phyloP scores from a whole-genome alignment of 2,888 invertebrate genomes.

The Cremastobaeus sp. region DNA sequence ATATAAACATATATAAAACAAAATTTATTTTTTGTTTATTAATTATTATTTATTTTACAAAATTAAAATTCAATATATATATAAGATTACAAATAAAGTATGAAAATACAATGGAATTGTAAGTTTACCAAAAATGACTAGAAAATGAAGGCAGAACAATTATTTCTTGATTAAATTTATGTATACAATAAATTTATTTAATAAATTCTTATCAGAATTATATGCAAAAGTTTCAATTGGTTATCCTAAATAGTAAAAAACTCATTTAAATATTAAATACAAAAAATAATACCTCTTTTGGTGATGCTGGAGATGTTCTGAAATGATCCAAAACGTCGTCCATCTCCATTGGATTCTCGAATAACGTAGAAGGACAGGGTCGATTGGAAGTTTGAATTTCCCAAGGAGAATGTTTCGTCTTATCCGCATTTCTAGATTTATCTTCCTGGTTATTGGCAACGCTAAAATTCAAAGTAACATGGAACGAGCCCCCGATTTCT shows the following conservation, averaged over 20 bases:
- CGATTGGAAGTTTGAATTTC: conserved; percentile 82
- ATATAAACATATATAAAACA: too few species aligned
- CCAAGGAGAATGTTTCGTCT: conserved; percentile 81
- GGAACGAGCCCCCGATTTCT: conserved; percentile 84
- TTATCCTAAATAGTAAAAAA: too few species aligned
- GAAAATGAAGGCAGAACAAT: too few species aligned
- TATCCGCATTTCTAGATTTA: conserved; percentile 25
- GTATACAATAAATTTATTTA: too few species aligned
- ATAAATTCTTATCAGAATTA: too few species aligned
- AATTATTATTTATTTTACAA: too few species aligned
- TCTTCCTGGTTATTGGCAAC: conserved; percentile 80
- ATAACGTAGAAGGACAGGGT: conserved; percentile 82
- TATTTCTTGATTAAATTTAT: too few species aligned
- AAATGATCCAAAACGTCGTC: conserved; percentile 92
- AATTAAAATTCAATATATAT: too few species aligned
- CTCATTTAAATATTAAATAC: conserved; percentile 13
- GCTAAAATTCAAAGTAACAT: conserved; percentile 84
- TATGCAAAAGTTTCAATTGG: background rate
- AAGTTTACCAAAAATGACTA: too few species aligned
- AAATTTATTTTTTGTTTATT: too few species aligned
- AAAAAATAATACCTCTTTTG: conserved; percentile 79
- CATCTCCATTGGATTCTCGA: conserved; percentile 88
- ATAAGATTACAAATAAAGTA: too few species aligned
- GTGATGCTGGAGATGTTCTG: conserved; percentile 62
- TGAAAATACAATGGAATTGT: too few species aligned